A percentile compares a stretch with the other conserved stretches of the same genome.
Conservation (phyloP, 2,888 invertebrate species). For the Callinectes sapidus region DNA sequence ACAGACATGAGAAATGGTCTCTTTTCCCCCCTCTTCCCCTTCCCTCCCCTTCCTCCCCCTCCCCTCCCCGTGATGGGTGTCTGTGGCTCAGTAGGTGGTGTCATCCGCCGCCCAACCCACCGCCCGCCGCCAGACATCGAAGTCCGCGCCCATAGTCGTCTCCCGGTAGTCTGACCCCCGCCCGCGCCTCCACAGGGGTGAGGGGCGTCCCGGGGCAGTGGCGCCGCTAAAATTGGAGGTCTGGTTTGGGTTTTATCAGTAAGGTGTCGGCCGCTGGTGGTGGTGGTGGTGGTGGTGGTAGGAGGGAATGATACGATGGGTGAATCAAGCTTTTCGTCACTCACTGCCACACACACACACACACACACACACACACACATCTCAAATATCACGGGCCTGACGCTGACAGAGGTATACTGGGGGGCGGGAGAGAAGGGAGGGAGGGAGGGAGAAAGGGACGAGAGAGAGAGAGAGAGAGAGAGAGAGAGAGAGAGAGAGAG, state of each 20-base stretch:
- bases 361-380: conserved; percentile 29
- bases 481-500: not conserved
- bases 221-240: not conserved
- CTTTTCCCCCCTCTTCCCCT: not conserved
- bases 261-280: not conserved
- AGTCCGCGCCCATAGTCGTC: not conserved
- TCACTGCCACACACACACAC: not conserved
- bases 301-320: not conserved
- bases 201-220: not conserved
- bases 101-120: not conserved
- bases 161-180: not conserved
- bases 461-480: not conserved
- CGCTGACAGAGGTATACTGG: not conserved
- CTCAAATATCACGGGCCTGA: not conserved
- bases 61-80: not conserved
- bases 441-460: not conserved
- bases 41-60: not conserved
- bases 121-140: not conserved
- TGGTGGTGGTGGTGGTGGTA: not conserved
- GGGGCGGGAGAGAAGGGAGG: not conserved
- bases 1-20: no score
- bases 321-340: not conserved
- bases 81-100: not conserved
- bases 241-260: not conserved
- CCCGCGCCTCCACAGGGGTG: not conserved